Evolutionary conservation across 2,113 vertebrate genomes (phyloP).

Genomic region (Tauraco erythrolophus): DNA sequence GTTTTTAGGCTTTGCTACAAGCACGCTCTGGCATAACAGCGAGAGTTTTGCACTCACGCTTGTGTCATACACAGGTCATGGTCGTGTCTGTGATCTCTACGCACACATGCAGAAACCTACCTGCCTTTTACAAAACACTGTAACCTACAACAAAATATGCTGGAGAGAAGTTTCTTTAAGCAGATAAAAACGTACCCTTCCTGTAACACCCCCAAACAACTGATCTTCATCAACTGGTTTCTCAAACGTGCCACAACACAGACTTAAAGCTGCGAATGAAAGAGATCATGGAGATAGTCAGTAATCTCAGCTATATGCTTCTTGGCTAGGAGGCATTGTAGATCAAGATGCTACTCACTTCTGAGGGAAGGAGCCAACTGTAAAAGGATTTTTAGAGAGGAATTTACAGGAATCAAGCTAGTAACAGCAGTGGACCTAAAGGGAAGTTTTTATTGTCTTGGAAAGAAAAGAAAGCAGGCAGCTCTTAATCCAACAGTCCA

Average conservation of each 20-base stretch:
- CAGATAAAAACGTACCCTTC: not conserved
- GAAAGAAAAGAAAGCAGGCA: not conserved
- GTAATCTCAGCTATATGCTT: not conserved
- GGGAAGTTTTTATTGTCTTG: not conserved
- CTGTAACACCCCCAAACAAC: not conserved
- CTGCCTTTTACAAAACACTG: not conserved
- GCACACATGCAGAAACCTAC: not conserved
- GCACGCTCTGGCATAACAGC: not conserved
- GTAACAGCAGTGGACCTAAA: not conserved
- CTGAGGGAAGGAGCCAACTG: not conserved
- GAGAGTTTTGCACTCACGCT: not conserved
- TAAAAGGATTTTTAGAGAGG: not conserved
- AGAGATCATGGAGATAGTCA: not conserved
- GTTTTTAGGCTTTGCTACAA: not conserved
- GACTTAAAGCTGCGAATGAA: conserved; percentile 14
- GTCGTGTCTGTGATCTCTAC: not conserved
- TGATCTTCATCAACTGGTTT: conserved; percentile 19
- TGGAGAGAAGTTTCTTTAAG: not conserved
- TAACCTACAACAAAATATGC: not conserved
- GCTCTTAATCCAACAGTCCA: not conserved
- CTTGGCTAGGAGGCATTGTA: conserved; percentile 7
- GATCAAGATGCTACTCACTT: conserved; percentile 3
- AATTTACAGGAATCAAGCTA: not conserved
- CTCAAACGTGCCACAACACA: conserved; percentile 42
- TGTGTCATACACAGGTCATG: not conserved